Evolutionary conservation across 1,140 invertebrate genomes (phyloP).

Genomic region (Solenopsis invicta): DNA sequence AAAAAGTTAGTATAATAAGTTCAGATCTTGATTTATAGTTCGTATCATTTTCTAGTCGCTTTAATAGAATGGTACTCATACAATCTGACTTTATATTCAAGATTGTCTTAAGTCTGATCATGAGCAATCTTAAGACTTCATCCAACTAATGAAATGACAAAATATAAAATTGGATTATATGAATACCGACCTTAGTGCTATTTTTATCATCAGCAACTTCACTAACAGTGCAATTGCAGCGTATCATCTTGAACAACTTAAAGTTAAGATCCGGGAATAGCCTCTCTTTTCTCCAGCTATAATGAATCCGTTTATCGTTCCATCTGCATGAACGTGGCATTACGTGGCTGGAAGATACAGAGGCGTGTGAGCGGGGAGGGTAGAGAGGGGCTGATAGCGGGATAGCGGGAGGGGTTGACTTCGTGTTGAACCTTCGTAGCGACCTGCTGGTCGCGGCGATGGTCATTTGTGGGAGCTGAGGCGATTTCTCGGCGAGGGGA

Average conservation of each 20-base stretch:
- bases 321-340: conserved; percentile 77
- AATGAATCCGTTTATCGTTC: conserved; percentile 83
- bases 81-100: no score
- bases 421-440: conserved; percentile 65
- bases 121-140: no score
- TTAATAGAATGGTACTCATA: no score
- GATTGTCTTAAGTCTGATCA: no score
- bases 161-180: no score
- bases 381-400: conserved; percentile 42
- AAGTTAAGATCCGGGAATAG: conserved; percentile 1
- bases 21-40: neutral
- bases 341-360: conserved; percentile 76
- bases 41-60: neutral
- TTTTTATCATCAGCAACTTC: neutral
- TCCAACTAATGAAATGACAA: no score
- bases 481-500: conserved; percentile 66
- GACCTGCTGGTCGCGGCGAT: conserved; percentile 78
- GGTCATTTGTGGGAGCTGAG: conserved; percentile 85
- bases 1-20: neutral
- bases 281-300: conserved; percentile 18
- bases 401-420: conserved; percentile 65
- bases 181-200: neutral
- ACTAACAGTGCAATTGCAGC: neutral
- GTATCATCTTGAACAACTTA: neutral
- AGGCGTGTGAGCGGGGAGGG: conserved; percentile 36